These are phyloP conservation scores for Bettongia penicillata DNA, from an alignment of 2,113 vertebrate genomes.

Conservation along the genomic window DNA sequence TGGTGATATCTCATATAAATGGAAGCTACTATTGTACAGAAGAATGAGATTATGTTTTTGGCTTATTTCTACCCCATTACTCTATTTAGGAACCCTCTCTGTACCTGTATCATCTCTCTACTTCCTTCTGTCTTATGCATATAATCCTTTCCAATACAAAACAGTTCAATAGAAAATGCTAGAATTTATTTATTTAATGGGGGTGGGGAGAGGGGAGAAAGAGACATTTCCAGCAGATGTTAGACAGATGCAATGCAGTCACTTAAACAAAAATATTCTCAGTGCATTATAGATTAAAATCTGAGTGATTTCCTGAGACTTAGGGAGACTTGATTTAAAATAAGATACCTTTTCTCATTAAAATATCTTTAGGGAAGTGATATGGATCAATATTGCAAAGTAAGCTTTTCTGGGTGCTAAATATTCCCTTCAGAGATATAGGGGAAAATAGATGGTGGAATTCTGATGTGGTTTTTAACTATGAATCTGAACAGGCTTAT, in stretches of 20 bases:
- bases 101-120: conserved; percentile 32
- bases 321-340: conserved; percentile 43
- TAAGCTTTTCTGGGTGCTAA: background rate
- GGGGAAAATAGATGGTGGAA: background rate
- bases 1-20: background rate
- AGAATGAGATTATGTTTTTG: background rate
- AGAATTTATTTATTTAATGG: background rate
- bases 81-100: background rate
- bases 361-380: conserved; percentile 36
- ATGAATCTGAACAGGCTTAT: background rate
- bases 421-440: background rate
- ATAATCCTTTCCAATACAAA: conserved; percentile 36
- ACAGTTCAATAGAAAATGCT: conserved; percentile 35
- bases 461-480: background rate
- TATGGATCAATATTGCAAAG: background rate
- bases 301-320: conserved; percentile 13
- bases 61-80: background rate
- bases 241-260: conserved; percentile 16
- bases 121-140: conserved; percentile 19
- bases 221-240: conserved; percentile 52
- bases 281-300: conserved; percentile 31
- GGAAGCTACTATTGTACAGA: background rate
- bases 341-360: conserved; percentile 45
- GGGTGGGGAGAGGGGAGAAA: background rate
- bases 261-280: conserved; percentile 16